A percentile compares a stretch with the other conserved stretches of the same genome.
Evolutionary conservation across 2,113 vertebrate species (phyloP).

Genomic region (Mastomys natalensis): DNA sequence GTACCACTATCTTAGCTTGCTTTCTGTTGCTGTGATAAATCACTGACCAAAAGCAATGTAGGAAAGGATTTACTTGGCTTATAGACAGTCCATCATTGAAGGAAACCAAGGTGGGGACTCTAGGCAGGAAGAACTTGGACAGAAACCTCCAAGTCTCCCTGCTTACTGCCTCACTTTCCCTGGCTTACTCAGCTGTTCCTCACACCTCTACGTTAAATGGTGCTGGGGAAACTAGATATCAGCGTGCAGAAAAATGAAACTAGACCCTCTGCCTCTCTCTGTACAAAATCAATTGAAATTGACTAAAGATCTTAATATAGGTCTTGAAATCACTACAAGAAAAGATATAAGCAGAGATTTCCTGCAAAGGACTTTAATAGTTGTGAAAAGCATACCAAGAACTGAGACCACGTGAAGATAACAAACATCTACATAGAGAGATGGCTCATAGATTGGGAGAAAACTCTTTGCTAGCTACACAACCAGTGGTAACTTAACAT

Average conservation of each 20-base stretch:
- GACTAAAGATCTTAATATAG: not conserved
- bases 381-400: not conserved
- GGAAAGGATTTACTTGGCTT: not conserved
- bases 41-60: not conserved
- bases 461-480: not conserved
- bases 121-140: not conserved
- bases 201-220: not conserved
- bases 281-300: not conserved
- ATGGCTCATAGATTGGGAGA: not conserved
- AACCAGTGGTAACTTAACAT: too few relatives aligned
- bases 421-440: too few relatives aligned
- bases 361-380: not conserved
- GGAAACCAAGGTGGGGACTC: not conserved
- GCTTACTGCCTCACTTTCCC: not conserved
- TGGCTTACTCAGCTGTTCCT: not conserved
- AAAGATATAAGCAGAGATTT: not conserved
- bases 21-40: not conserved
- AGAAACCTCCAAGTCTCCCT: not conserved
- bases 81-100: not conserved
- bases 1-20: not conserved
- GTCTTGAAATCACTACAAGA: too few relatives aligned
- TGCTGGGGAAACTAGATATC: not conserved
- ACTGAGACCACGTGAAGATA: not conserved
- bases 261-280: not conserved
- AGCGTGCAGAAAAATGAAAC: not conserved